Percentiles rank a stretch among this genome's conserved stretches.
phyloP scores from a whole-genome alignment of 1,140 invertebrate genomes.

The Drosophila tsacasi region DNA sequence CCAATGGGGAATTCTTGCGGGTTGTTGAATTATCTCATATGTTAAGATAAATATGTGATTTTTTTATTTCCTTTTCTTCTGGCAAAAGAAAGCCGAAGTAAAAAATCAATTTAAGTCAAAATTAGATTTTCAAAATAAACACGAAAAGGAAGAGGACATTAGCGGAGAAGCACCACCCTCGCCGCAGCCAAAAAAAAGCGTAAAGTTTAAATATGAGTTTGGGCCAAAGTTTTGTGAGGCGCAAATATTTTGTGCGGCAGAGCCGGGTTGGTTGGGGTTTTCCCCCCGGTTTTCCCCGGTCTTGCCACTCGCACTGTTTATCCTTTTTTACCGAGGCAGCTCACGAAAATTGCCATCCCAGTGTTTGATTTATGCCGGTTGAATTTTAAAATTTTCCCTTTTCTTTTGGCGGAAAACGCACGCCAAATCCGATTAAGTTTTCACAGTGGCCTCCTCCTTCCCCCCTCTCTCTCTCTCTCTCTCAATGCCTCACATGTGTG shows the following conservation, averaged over 20 bases:
- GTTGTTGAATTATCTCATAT: conserved; percentile 14
- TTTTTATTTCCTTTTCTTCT: background rate
- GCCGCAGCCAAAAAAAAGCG: conserved; percentile 33
- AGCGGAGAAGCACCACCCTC: conserved; percentile 11
- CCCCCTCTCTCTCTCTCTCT: background rate
- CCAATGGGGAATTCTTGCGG: conserved; percentile 7
- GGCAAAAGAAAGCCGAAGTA: conserved; percentile 13
- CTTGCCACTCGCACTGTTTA: conserved; percentile 45
- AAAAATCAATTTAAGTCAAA: conserved; percentile 80
- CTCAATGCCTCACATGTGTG: conserved; percentile 5
- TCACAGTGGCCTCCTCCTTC: conserved; percentile 37
- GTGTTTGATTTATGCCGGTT: conserved; percentile 83
- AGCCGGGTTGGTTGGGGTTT: conserved; percentile 26
- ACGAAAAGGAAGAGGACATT: conserved; percentile 54
- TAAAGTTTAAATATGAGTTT: conserved; percentile 81
- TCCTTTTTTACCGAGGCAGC: conserved; percentile 71
- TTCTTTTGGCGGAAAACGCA: conserved; percentile 50
- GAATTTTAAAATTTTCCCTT: conserved; percentile 75
- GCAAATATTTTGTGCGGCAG: conserved; percentile 80
- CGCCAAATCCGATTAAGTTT: conserved; percentile 82
- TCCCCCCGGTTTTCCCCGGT: background rate
- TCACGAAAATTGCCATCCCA: conserved; percentile 69
- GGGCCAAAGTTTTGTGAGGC: conserved; percentile 74
- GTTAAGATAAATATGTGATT: conserved; percentile 1
- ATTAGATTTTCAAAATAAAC: conserved; percentile 80